These are phyloP conservation scores for Mus spicilegus DNA, from an alignment of 2,113 vertebrate genomes.

Conservation along the genomic window DNA sequence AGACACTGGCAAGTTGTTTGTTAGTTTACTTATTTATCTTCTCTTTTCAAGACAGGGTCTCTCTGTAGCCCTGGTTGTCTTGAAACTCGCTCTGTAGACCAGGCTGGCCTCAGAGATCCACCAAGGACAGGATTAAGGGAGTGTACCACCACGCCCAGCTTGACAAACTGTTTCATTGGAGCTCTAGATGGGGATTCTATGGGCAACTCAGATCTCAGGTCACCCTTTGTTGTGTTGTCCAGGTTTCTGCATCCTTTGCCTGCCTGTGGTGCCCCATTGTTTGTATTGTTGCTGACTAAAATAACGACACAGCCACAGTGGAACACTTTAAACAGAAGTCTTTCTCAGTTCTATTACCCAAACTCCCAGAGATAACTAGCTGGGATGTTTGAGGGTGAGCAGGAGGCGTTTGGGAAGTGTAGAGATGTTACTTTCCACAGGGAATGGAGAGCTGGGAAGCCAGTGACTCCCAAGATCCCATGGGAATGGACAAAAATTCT, in stretches of 20 bases:
- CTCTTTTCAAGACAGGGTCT: neutral
- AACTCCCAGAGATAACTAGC: neutral
- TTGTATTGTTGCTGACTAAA: conserved; percentile 2
- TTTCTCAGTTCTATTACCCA: neutral
- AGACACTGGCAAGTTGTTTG: neutral
- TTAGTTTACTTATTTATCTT: neutral
- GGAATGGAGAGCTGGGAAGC: neutral
- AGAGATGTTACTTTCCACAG: neutral
- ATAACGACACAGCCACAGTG: neutral
- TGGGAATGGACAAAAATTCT: neutral
- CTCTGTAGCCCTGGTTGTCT: neutral
- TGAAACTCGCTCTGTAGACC: neutral
- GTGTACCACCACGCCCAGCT: accelerated
- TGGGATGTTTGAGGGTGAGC: neutral
- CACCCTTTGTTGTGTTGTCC: neutral
- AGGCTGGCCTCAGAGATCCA: neutral
- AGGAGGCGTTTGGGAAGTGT: neutral
- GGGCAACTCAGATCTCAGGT: neutral
- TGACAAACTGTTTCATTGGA: neutral
- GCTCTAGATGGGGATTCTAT: neutral
- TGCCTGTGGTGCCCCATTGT: neutral
- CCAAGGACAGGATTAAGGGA: neutral
- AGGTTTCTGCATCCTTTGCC: neutral
- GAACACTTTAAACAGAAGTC: conserved; percentile 7
- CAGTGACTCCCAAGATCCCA: neutral